A percentile compares a stretch with the other conserved stretches of the same genome.
Conservation (phyloP, 2,113 vertebrate species). For the Globicephala melas region DNA sequence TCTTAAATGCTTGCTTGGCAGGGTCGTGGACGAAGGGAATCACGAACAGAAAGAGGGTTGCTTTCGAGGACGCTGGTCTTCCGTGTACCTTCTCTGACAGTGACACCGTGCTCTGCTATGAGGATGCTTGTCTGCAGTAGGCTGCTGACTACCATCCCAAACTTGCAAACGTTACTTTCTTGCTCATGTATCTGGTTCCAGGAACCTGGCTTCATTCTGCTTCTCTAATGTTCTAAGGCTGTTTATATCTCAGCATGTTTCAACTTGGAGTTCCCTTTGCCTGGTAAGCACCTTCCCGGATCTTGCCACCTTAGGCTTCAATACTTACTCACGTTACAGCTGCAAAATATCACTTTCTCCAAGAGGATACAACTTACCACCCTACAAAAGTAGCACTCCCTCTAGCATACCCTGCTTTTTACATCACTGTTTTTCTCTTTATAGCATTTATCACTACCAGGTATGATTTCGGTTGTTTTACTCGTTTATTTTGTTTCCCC, state of each 20-base stretch:
- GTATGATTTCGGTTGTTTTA: not conserved
- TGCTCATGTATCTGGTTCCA: not conserved
- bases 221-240: not conserved
- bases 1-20: not conserved
- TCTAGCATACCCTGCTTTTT: not conserved
- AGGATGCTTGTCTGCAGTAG: not conserved
- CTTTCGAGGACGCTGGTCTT: not conserved
- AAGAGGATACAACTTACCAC: not conserved
- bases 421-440: not conserved
- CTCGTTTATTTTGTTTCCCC: no score
- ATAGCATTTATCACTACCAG: not conserved
- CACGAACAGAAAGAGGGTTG: accelerated
- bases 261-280: not conserved
- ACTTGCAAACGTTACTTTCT: no score
- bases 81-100: not conserved
- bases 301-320: not conserved
- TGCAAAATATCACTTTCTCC: not conserved
- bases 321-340: not conserved
- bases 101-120: not conserved
- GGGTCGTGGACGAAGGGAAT: not conserved
- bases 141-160: not conserved
- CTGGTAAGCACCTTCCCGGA: not conserved
- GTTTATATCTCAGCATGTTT: not conserved
- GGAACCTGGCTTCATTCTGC: not conserved
- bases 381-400: not conserved